A percentile compares a stretch with the other conserved stretches of the same genome.
phyloP scores from a whole-genome alignment of 2,113 vertebrate genomes.

The Laticauda colubrina region DNA sequence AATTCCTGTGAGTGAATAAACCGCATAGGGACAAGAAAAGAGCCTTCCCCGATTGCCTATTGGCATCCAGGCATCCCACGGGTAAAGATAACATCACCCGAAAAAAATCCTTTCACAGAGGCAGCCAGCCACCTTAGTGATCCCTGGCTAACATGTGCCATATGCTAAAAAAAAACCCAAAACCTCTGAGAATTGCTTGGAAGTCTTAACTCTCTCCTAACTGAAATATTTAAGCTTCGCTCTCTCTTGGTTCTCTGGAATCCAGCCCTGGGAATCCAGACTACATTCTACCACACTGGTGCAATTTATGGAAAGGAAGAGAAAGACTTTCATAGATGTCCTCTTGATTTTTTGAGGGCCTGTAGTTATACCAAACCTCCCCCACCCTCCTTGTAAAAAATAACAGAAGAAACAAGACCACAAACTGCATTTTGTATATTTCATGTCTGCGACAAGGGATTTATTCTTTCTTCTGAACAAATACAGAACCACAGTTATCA shows the following conservation, averaged over 20 bases:
- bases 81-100: too few species aligned
- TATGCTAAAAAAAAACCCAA: too few species aligned
- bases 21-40: too few species aligned
- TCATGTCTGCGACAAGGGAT: not conserved
- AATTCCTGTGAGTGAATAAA: too few species aligned
- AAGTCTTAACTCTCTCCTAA: not conserved
- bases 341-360: not conserved
- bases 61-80: too few species aligned
- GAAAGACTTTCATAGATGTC: not conserved
- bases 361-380: not conserved
- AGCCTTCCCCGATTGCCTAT: too few species aligned
- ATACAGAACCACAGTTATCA: not conserved
- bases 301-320: not conserved
- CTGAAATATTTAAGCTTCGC: not conserved
- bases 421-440: not conserved
- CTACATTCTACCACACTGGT: not conserved
- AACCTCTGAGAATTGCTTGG: not conserved
- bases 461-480: not conserved
- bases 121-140: too few species aligned
- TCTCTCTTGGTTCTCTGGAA: not conserved
- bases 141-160: too few species aligned
- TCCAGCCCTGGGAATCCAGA: not conserved
- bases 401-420: not conserved
- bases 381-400: not conserved
- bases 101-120: too few species aligned